Base-by-base conservation (phyloP, 1,140 invertebrate species). In the Eueides isabella region DNA sequence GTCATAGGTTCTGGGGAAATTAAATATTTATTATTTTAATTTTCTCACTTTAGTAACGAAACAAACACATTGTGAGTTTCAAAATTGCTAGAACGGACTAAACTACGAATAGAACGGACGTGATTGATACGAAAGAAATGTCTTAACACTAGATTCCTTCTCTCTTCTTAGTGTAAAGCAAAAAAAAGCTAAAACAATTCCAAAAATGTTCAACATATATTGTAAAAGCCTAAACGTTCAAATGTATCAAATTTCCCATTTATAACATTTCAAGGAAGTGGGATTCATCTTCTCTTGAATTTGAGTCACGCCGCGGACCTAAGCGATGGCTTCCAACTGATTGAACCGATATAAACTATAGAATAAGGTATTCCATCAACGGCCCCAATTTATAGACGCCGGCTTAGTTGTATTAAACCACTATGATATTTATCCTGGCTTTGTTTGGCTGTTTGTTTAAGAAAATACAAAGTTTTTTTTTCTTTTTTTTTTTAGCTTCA, bases 331-430 rank as follows among this genome's bases (percentile, higher is more conserved):
- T 55, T 55, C 67, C 29, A 23, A 30, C 38, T 31, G 67, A 68
- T 68, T 48, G 67, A 68, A 23, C 44, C 41, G 44, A 23, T 35
- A 31, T 55, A 55, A 48, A 31, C 28, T 68, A 55, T 67, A 35
- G 19, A 35, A 68, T 68, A 68, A 68, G 29, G 44, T 68, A 68
- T 68, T 68, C 41, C 19, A 68, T 48, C 64, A 26, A 38, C 35
- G 16, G 33, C 19, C 35, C 16, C 19, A 67, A 26, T 67, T 67
- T 67, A 44, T 41, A 28, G 65, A 23, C 16, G 41, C 44, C 65
- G 2, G 65, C 26, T 55, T 55, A 67, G 19, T 26, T 29, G 28
- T 16, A 28, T 67, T 12, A 66, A 44, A 7, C 16, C 6, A 44
- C n/a, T 44, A 19, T 44, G n/a, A 19, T 6, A 19, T 9, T 19